Conservation (phyloP, 2,888 invertebrate genomes). For the Tribolium freemani region DNA sequence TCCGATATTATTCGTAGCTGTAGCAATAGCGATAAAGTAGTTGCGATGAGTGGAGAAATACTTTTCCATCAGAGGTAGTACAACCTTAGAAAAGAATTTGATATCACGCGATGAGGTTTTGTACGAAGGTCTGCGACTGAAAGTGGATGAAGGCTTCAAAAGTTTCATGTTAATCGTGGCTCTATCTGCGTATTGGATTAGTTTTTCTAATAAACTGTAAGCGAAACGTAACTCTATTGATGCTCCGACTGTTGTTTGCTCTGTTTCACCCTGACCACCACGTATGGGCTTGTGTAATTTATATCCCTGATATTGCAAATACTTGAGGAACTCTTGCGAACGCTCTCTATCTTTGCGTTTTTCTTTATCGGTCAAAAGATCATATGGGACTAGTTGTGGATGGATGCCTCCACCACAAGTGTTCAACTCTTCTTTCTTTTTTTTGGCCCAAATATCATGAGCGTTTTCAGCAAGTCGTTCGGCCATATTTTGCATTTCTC, state of each 20-base stretch:
- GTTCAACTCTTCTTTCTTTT: constrained; percentile 92
- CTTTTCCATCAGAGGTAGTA: constrained; percentile 97
- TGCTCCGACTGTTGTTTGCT: constrained; percentile 83
- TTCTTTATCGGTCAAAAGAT: constrained; percentile 97
- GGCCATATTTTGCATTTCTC: constrained; percentile 99
- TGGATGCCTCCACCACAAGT: constrained; percentile 92
- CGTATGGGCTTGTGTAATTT: constrained; percentile 88
- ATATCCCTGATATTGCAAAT: constrained; percentile 97
- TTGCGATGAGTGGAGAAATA: constrained; percentile 98
- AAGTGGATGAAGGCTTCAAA: constrained; percentile 94
- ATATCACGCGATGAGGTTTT: constrained; percentile 97
- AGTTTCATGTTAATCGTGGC: constrained; percentile 98
- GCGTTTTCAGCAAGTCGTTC: constrained; percentile 97
- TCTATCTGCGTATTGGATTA: constrained; percentile 96
- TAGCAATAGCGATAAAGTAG: constrained; percentile 96
- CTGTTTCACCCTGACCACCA: constrained; percentile 78
- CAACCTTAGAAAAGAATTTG: constrained; percentile 98
- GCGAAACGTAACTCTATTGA: constrained; percentile 96
- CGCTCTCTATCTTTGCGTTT: constrained; percentile 97
- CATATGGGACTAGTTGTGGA: constrained; percentile 97
- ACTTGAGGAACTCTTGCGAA: constrained; percentile 97
- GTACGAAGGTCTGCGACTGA: constrained; percentile 91
- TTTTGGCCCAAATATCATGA: constrained; percentile 99
- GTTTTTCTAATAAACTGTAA: constrained; percentile 95
- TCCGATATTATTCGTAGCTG: constrained; percentile 92